Conservation (phyloP, 2,797 vertebrate genomes). For the Leptatherina wallacei region DNA sequence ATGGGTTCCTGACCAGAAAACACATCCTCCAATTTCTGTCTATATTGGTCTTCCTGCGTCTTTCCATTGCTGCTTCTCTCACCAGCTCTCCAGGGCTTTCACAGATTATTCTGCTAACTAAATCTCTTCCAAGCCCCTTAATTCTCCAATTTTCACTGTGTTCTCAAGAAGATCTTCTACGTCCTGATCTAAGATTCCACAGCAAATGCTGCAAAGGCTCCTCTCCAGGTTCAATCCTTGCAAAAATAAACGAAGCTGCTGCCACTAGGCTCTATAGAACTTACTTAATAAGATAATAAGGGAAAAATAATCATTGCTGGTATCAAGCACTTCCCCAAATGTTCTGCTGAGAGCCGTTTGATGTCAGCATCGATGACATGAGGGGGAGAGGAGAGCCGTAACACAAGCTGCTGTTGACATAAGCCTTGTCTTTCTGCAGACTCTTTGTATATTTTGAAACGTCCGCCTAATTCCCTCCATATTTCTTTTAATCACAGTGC, state of each 20-base stretch:
- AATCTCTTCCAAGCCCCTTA: conserved; percentile 42
- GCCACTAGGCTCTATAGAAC: conserved; percentile 44
- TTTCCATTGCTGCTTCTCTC: conserved; percentile 54
- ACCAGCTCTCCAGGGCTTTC: conserved; percentile 41
- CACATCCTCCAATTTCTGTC: conserved; percentile 86
- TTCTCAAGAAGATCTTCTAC: conserved; percentile 28
- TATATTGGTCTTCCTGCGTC: conserved; percentile 82
- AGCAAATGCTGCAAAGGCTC: conserved; percentile 35
- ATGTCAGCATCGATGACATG: conserved; percentile 51
- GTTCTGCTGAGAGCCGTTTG: conserved; percentile 59
- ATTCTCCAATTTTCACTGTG: conserved; percentile 55
- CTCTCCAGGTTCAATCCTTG: conserved; percentile 44
- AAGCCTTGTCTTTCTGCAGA: conserved; percentile 59
- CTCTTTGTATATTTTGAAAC: conserved; percentile 74
- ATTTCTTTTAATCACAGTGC: conserved; percentile 56
- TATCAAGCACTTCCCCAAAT: conserved; percentile 39
- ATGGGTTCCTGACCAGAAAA: conserved; percentile 87
- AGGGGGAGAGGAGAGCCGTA: conserved; percentile 54
- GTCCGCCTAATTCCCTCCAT: conserved; percentile 65
- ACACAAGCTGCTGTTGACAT: conserved; percentile 73
- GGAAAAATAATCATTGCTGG: conserved; percentile 61
- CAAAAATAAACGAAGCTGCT: conserved; percentile 52
- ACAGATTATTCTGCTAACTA: conserved; percentile 44
- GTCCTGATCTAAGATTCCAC: conserved; percentile 49
- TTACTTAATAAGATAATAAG: conserved; percentile 45